Evolutionary conservation across 2,797 vertebrate species (phyloP).

Genomic region (Pantherophis alleghaniensis): DNA sequence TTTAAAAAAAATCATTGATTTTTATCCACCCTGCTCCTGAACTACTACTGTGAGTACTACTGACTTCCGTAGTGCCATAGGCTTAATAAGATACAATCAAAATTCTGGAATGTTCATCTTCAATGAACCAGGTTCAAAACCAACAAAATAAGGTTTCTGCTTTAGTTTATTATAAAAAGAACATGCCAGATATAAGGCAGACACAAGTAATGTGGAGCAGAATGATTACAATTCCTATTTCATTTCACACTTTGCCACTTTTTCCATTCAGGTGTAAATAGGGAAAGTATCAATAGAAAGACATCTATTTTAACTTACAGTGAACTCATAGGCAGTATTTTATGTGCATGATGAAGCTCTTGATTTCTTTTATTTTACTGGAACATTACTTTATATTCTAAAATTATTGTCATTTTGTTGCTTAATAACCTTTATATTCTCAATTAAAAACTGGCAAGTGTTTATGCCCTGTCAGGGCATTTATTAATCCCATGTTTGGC

Average conservation of each 20-base stretch:
- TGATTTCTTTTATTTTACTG: constrained; percentile 43
- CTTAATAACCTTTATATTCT: constrained; percentile 57
- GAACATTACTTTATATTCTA: constrained; percentile 27
- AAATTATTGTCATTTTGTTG: constrained; percentile 54
- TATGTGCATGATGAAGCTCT: constrained; percentile 28
- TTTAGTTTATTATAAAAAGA: neutral
- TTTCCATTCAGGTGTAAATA: neutral
- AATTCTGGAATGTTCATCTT: neutral
- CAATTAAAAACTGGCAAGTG: constrained; percentile 57
- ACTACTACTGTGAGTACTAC: neutral
- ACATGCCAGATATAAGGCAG: neutral
- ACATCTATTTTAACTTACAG: neutral
- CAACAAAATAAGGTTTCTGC: neutral
- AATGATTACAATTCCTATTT: neutral
- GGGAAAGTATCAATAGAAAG: neutral
- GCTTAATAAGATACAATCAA: neutral
- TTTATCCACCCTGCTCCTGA: too few relatives aligned
- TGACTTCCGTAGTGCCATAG: neutral
- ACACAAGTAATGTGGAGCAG: neutral
- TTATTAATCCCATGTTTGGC: too few relatives aligned
- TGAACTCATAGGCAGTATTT: neutral
- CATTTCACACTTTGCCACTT: neutral
- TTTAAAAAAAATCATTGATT: too few relatives aligned
- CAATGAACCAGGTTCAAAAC: neutral
- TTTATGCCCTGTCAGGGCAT: constrained; percentile 49